phyloP scores from a whole-genome alignment of 1,140 invertebrate genomes.

The Drosophila ironensis region DNA sequence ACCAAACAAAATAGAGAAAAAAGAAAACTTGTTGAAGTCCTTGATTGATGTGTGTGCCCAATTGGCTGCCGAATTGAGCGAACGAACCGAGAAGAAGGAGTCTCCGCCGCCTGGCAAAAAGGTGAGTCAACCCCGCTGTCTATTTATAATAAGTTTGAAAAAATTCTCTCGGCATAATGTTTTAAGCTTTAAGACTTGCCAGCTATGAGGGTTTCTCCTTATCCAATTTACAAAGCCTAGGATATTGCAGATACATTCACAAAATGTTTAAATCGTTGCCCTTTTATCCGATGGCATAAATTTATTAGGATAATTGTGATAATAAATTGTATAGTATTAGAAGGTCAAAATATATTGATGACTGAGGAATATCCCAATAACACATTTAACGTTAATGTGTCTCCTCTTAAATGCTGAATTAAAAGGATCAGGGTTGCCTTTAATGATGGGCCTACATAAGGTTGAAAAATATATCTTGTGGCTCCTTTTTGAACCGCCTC shows the following conservation, averaged over 20 bases:
- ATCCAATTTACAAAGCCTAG: too few relatives aligned
- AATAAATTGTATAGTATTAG: too few relatives aligned
- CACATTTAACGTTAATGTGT: not conserved
- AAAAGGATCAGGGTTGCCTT: not conserved
- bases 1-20: conserved; percentile 52
- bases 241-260: too few relatives aligned
- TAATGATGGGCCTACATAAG: conserved; percentile 23
- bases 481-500: conserved; percentile 1
- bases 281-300: too few relatives aligned
- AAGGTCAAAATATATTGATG: too few relatives aligned
- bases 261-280: too few relatives aligned
- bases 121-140: conserved; percentile 41
- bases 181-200: too few relatives aligned
- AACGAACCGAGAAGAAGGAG: conserved; percentile 28
- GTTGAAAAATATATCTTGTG: conserved; percentile 18
- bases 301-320: too few relatives aligned
- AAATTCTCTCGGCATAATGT: too few relatives aligned
- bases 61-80: conserved; percentile 40
- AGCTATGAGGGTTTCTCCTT: too few relatives aligned
- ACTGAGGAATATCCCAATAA: not conserved
- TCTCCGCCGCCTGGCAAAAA: conserved; percentile 22
- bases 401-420: not conserved
- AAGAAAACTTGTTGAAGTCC: conserved; percentile 55
- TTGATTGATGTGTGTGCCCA: conserved; percentile 42
- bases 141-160: conserved; percentile 16